Conservation (phyloP, 2,113 vertebrate species). For the Ailuropoda melanoleuca region DNA sequence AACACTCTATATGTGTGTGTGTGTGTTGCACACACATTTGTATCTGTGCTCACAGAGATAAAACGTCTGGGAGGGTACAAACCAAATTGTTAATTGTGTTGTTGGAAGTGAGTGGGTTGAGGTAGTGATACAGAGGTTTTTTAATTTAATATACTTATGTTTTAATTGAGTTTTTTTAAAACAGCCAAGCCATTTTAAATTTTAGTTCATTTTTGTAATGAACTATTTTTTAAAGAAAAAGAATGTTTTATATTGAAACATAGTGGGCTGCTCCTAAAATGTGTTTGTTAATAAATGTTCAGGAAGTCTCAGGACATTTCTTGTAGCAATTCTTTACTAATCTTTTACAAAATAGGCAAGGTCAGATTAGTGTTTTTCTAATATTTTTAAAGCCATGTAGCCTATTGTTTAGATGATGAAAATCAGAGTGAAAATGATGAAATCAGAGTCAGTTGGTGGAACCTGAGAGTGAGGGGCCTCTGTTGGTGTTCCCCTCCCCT, state of each 20-base stretch:
- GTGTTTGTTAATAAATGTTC: conserved; percentile 16
- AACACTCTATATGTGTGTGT: neutral
- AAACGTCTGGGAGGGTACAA: neutral
- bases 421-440: neutral
- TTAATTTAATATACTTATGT: conserved; percentile 30
- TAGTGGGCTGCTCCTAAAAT: neutral
- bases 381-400: neutral
- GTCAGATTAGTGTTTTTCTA: conserved; percentile 43
- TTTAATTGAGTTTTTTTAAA: neutral
- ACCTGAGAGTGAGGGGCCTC: conserved; percentile 25
- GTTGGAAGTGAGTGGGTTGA: neutral
- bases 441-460: conserved; percentile 54
- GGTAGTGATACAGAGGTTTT: neutral
- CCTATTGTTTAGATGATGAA: neutral
- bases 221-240: neutral
- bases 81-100: neutral
- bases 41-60: neutral
- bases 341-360: conserved; percentile 32
- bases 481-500: conserved; percentile 35
- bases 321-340: conserved; percentile 19
- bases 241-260: neutral
- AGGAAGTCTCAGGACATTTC: neutral
- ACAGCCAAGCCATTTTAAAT: neutral
- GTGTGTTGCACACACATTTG: neutral
- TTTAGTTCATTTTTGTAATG: conserved; percentile 15